phyloP scores from a whole-genome alignment of 2,888 invertebrate species.

The Branchellion lobata region DNA sequence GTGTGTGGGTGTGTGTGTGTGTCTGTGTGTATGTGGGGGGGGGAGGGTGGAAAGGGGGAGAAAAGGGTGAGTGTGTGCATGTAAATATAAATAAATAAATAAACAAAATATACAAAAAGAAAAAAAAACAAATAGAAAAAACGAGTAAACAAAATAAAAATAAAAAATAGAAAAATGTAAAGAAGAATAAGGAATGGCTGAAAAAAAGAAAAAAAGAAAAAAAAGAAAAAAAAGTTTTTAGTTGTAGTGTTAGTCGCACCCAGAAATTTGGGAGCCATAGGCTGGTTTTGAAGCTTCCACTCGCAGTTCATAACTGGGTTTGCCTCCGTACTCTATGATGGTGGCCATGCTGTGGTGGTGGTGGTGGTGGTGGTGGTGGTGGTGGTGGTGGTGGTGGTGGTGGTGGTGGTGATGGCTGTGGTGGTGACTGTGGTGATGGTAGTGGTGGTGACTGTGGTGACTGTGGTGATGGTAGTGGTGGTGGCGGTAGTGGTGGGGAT shows the following conservation, averaged over 20 bases:
- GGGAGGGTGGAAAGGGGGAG: too few relatives aligned
- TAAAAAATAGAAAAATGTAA: too few relatives aligned
- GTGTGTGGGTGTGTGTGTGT: too few relatives aligned
- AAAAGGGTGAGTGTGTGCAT: too few relatives aligned
- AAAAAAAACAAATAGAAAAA: too few relatives aligned
- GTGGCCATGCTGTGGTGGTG: slow-evolving; percentile 14
- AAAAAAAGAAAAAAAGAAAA: too few relatives aligned
- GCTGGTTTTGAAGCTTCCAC: slow-evolving; percentile 18
- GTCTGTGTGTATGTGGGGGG: too few relatives aligned
- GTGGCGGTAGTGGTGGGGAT: not conserved
- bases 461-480: slow-evolving; percentile 6
- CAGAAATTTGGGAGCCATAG: not conserved
- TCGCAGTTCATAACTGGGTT: not conserved
- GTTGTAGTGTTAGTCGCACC: not conserved
- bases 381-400: not conserved
- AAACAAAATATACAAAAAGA: too few relatives aligned
- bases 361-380: not conserved
- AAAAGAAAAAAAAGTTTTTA: too few relatives aligned
- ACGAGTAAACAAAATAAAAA: too few relatives aligned
- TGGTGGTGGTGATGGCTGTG: not conserved
- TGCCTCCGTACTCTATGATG: slow-evolving; percentile 23
- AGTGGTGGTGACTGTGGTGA: slow-evolving; percentile 17
- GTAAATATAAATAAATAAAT: too few relatives aligned
- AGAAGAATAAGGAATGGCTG: too few relatives aligned
- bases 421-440: not conserved